Conservation (phyloP, 2,888 invertebrate genomes). For the Anagyrus pseudococci region DNA sequence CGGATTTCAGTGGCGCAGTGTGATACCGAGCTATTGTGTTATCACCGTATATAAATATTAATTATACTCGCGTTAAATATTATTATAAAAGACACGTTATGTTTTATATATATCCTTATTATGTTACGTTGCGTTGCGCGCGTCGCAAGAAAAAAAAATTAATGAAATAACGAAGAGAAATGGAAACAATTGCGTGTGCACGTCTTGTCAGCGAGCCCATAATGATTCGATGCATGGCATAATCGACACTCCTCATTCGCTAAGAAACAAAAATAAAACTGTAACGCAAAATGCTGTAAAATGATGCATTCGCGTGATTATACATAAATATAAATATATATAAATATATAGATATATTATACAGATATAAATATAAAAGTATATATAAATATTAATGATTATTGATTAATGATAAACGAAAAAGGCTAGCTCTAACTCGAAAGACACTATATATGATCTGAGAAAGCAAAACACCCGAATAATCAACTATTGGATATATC, state of each 20-base stretch:
- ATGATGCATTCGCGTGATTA: conserved; percentile 58
- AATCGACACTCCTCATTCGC: conserved; percentile 44
- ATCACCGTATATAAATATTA: conserved; percentile 40
- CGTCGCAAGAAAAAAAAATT: conserved; percentile 14
- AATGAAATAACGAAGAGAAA: too few species aligned
- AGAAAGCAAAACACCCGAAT: conserved; percentile 49
- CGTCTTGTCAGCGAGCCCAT: conserved; percentile 13
- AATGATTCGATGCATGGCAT: conserved; percentile 31
- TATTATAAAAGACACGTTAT: conserved; percentile 28
- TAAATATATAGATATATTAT: conserved; percentile 37
- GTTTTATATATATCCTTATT: conserved; percentile 37
- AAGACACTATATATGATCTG: conserved; percentile 32
- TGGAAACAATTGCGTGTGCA: conserved; percentile 20
- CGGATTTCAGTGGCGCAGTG: too few species aligned
- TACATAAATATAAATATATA: conserved; percentile 50
- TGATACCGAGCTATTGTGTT: conserved; percentile 44
- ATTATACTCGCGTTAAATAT: conserved; percentile 34
- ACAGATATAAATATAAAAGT: conserved; percentile 46
- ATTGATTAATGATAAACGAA: conserved; percentile 43
- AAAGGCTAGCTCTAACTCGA: conserved; percentile 42
- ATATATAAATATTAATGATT: conserved; percentile 42
- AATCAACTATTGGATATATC: conserved; percentile 57
- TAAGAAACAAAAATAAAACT: too few species aligned
- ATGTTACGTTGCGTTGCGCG: conserved; percentile 31
- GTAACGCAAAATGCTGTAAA: conserved; percentile 57